Percentiles rank a stretch among this genome's conserved stretches.
phyloP scores from a whole-genome alignment of 2,888 invertebrate genomes.

The Cosmopolites sordidus region DNA sequence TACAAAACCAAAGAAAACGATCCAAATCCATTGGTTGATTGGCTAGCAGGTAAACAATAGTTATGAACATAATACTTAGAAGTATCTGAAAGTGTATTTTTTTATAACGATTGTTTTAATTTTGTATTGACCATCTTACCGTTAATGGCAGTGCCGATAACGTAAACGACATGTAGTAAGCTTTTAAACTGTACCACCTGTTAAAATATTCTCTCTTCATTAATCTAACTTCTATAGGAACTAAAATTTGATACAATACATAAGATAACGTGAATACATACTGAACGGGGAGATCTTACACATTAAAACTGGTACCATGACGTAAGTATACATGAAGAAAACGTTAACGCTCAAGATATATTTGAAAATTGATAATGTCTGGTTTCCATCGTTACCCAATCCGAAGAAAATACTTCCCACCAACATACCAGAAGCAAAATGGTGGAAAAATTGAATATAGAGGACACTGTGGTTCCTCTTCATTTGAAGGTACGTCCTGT shows the following conservation, averaged over 20 bases:
- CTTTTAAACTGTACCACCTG: conserved; percentile 62
- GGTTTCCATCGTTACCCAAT: conserved; percentile 55
- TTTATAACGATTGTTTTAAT: not conserved
- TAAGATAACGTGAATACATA: too few relatives aligned
- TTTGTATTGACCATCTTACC: conserved; percentile 47
- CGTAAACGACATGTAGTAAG: conserved; percentile 58
- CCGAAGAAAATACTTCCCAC: conserved; percentile 57
- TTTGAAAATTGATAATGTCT: conserved; percentile 57
- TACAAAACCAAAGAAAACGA: conserved; percentile 57
- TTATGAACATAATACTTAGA: conserved; percentile 49
- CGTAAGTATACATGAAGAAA: conserved; percentile 62
- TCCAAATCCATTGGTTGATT: conserved; percentile 64
- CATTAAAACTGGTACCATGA: conserved; percentile 58
- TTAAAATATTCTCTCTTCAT: conserved; percentile 62
- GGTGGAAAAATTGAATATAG: conserved; percentile 57
- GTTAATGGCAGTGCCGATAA: conserved; percentile 55
- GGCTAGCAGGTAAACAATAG: conserved; percentile 56
- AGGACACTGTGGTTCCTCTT: conserved; percentile 52
- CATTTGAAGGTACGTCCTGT: conserved; percentile 55
- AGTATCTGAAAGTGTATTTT: conserved; percentile 46
- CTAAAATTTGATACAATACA: too few relatives aligned
- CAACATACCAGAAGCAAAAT: conserved; percentile 52
- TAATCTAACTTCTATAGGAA: conserved; percentile 58
- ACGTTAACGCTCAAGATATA: conserved; percentile 57
- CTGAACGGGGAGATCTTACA: conserved; percentile 54